Percentiles rank a stretch among this genome's conserved stretches.
Conservation (phyloP, 2,113 vertebrate species). For the Orthonyx spaldingii region DNA sequence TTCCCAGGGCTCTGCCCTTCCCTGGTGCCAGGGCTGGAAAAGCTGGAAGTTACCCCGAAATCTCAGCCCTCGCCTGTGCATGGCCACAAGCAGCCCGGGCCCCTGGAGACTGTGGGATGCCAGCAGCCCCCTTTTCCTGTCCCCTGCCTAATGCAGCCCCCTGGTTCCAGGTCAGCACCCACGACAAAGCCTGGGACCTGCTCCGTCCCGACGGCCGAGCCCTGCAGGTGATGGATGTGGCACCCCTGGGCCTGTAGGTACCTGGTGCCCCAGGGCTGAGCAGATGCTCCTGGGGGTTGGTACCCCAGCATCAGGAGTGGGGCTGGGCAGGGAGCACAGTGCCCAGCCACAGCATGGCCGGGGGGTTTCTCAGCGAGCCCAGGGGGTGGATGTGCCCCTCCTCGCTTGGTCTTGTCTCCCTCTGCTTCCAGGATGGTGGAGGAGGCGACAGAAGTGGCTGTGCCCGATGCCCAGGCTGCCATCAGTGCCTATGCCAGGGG, state of each 20-base stretch:
- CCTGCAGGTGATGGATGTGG: slow-evolving; percentile 66
- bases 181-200: slow-evolving; percentile 71
- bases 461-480: slow-evolving; percentile 11
- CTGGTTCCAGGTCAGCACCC: slow-evolving; percentile 70
- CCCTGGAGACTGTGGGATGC: not conserved
- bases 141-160: not conserved
- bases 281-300: not conserved
- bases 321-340: not conserved
- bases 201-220: slow-evolving; percentile 49
- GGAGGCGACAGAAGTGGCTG: not conserved
- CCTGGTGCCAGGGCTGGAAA: not conserved
- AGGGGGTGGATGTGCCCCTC: not conserved
- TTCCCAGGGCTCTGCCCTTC: not conserved
- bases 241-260: slow-evolving; percentile 77
- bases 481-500: slow-evolving; percentile 1
- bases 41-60: not conserved
- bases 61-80: not conserved
- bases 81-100: fast-evolving
- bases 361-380: not conserved
- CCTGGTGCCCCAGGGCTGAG: not conserved
- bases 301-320: fast-evolving
- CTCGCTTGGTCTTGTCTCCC: fast-evolving
- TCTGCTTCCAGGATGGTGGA: slow-evolving; percentile 26
- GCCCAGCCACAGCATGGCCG: not conserved
- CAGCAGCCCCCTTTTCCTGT: not conserved